These are phyloP conservation scores for Rutilus rutilus DNA, from an alignment of 2,113 vertebrate species.

Conservation along the genomic window DNA sequence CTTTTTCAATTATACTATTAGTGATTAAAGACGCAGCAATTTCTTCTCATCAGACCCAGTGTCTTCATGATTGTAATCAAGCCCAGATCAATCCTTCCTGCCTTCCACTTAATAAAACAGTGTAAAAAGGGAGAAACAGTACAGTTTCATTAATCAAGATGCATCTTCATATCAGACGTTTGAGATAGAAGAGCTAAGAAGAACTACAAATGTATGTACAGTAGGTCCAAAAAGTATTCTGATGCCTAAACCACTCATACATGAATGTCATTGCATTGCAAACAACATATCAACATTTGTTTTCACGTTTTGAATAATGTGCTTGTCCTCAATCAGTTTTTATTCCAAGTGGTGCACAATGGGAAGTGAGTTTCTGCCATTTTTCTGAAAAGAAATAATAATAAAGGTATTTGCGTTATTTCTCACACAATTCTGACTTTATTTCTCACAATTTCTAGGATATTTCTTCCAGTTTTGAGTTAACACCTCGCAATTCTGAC, in stretches of 20 bases:
- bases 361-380: too few species aligned
- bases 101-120: not conserved
- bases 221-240: not conserved
- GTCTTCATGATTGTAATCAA: constrained; percentile 27
- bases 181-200: not conserved
- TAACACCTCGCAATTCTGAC: too few species aligned
- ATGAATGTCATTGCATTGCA: not conserved
- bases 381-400: too few species aligned
- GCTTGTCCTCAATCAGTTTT: not conserved
- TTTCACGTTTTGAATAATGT: not conserved
- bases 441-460: too few species aligned
- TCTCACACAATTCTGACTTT: too few species aligned
- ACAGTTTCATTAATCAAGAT: not conserved
- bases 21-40: not conserved
- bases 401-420: too few species aligned
- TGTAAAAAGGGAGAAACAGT: not conserved
- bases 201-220: not conserved
- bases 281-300: not conserved
- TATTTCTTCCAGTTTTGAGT: too few species aligned
- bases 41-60: constrained; percentile 7
- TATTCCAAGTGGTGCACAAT: not conserved
- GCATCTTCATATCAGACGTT: not conserved
- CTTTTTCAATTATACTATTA: not conserved
- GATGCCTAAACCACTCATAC: not conserved
- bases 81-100: not conserved